Conservation (phyloP, 64 coral and sea anemone genomes). For the Dendrophyllia cribrosa region DNA sequence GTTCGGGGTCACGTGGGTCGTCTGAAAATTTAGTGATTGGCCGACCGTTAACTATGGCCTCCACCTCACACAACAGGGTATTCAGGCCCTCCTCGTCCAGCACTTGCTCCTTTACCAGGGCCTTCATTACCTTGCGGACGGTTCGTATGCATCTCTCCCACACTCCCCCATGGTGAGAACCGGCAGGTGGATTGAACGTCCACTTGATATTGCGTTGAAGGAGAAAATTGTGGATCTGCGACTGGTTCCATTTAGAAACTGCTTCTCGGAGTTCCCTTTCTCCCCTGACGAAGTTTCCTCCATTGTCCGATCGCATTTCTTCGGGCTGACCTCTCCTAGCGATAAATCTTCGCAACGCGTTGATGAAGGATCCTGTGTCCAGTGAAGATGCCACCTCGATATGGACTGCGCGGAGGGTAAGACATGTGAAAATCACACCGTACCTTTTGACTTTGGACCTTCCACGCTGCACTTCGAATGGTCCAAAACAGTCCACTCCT, state of each 20-base stretch:
- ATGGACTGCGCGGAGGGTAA: constrained; percentile 45
- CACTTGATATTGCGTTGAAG: constrained; percentile 51
- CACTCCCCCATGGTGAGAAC: constrained; percentile 25
- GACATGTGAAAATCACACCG: constrained; percentile 63
- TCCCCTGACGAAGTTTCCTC: constrained; percentile 52
- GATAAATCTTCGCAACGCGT: constrained; percentile 43
- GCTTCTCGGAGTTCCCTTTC: constrained; percentile 34
- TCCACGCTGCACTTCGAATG: constrained; percentile 55
- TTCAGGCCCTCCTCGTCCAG: constrained; percentile 52
- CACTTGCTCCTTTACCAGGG: constrained; percentile 24
- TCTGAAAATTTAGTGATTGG: constrained; percentile 56
- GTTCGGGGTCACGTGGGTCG: constrained; percentile 43
- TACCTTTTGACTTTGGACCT: constrained; percentile 56
- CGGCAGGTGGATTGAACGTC: constrained; percentile 34
- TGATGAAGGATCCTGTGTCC: constrained; percentile 61
- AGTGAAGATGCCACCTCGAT: constrained; percentile 29
- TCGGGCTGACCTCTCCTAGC: constrained; percentile 39
- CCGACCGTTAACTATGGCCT: constrained; percentile 49
- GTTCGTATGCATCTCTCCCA: constrained; percentile 62
- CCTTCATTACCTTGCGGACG: constrained; percentile 35
- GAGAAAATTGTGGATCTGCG: constrained; percentile 38
- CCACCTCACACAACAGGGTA: constrained; percentile 58
- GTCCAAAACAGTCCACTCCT: constrained; percentile 60
- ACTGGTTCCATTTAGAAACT: constrained; percentile 40
- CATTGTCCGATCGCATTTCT: constrained; percentile 48